Percentiles rank a stretch among this genome's conserved stretches.
These are phyloP conservation scores for Andrena fulva DNA, from an alignment of 2,888 invertebrate species.

Conservation along the genomic window DNA sequence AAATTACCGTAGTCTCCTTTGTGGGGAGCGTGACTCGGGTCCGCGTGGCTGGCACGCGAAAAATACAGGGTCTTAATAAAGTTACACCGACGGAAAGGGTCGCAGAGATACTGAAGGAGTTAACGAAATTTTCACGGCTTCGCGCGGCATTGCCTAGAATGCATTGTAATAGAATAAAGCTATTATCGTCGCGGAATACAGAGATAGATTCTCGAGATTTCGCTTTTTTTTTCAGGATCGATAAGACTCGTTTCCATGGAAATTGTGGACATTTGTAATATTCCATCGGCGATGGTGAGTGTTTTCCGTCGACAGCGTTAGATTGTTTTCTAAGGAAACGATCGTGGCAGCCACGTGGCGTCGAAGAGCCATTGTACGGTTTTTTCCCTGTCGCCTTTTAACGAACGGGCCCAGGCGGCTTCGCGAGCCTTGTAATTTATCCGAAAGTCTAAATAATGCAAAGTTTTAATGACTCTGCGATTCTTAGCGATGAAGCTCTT, in stretches of 20 bases:
- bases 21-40: conserved; percentile 23
- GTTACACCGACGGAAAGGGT: conserved; percentile 11
- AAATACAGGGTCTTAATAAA: conserved; percentile 10
- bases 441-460: conserved; percentile 70
- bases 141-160: not conserved
- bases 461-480: conserved; percentile 72
- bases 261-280: conserved; percentile 49
- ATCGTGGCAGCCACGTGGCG: conserved; percentile 10
- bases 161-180: not conserved
- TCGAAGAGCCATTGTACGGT: conserved; percentile 4
- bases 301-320: not conserved
- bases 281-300: conserved; percentile 17
- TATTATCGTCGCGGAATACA: conserved; percentile 27
- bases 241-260: conserved; percentile 62
- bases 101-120: not conserved
- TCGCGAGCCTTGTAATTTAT: conserved; percentile 63
- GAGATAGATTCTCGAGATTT: conserved; percentile 35
- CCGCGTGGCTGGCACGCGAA: not conserved
- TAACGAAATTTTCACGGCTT: not conserved
- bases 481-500: conserved; percentile 54
- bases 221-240: conserved; percentile 4
- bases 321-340: conserved; percentile 4
- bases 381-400: conserved; percentile 48
- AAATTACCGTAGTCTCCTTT: conserved; percentile 21
- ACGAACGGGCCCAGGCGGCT: conserved; percentile 53